Evolutionary conservation across 2,113 vertebrate genomes (phyloP), one percentile per base, ranked within the genome.

Genomic region (Oceanites oceanicus): DNA sequence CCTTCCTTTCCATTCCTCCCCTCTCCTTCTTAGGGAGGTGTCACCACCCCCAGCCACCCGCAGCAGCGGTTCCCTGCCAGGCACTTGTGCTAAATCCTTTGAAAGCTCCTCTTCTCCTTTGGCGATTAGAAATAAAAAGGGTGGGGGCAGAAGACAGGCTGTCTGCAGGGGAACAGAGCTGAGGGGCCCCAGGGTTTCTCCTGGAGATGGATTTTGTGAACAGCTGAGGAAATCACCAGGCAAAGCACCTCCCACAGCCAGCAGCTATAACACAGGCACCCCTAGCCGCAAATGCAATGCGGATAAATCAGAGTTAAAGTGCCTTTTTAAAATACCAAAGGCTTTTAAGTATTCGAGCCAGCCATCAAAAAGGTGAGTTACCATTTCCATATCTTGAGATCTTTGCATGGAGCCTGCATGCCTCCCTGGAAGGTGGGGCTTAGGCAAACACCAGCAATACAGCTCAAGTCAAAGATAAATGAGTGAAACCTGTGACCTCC

Each of bases 261-360:
- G 91, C 84, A 96, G 95, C 93, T 95, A 8, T 82, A 67, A 94
- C 84, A 80, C 45, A 76, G 84, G 84, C 88, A 76, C 25, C 70
- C 50, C 47, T 83, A 36, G 62, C 92, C 0, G 0, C 34, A 94
- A 94, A 94, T 92, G 87, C 72, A 91, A 12, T 56, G 86, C 34
- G 92, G 96, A 94, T 96, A 95, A 96, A 95, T 91, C 89, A 61
- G 61, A 92, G 77, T 85, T 91, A 94, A 96, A 92, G 80, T 80
- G 71, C 92, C 94, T 92, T 88, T 95, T 97, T 95, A 92, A 91
- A 96, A 96, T 95, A 96, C 77, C 36, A 96, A 96, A 95, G 95
- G 87, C 94, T 92, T 95, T 95, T 76, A 94, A 93, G 84, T 85
- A 65, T 95, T 92, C 5, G 13, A 85, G 32, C 27, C 53, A 71